Percentiles rank a stretch among this genome's conserved stretches.
Evolutionary conservation across 2,113 vertebrate species (phyloP).

Genomic region (Drymodes brunneopygia): DNA sequence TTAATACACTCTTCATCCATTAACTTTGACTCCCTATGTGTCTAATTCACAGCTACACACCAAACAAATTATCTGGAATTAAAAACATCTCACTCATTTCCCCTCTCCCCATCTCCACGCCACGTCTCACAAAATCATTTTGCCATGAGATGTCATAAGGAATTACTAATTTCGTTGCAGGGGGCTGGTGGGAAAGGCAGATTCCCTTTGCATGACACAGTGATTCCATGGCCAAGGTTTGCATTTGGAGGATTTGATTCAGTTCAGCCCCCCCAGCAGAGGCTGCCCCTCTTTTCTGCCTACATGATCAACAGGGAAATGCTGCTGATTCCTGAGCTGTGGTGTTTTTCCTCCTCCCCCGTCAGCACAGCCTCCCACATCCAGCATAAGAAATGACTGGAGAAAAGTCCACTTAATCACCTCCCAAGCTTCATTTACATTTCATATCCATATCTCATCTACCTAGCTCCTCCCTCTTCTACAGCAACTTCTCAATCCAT

Average conservation of each 20-base stretch:
- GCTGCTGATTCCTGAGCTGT: not conserved
- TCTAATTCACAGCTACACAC: conserved; percentile 43
- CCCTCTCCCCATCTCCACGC: conserved; percentile 7
- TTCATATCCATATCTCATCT: not conserved
- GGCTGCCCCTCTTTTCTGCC: not conserved
- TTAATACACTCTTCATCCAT: conserved; percentile 45
- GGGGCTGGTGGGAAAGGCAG: not conserved
- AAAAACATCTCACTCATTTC: conserved; percentile 55
- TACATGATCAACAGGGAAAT: not conserved
- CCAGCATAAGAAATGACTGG: not conserved
- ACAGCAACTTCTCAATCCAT: not conserved
- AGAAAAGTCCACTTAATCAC: conserved; percentile 3
- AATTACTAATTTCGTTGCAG: not conserved
- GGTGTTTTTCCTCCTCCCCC: not conserved
- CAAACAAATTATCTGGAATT: conserved; percentile 56
- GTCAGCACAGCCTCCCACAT: not conserved
- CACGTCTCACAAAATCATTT: not conserved
- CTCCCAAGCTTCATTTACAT: not conserved
- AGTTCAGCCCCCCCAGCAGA: not conserved
- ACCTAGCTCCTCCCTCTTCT: not conserved
- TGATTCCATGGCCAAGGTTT: not conserved
- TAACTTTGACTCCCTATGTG: conserved; percentile 21
- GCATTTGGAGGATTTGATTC: not conserved
- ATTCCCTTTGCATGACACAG: not conserved
- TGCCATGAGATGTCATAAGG: not conserved